These are phyloP conservation scores for Chloroceryle inda DNA, from an alignment of 2,797 vertebrate species.

Conservation along the genomic window DNA sequence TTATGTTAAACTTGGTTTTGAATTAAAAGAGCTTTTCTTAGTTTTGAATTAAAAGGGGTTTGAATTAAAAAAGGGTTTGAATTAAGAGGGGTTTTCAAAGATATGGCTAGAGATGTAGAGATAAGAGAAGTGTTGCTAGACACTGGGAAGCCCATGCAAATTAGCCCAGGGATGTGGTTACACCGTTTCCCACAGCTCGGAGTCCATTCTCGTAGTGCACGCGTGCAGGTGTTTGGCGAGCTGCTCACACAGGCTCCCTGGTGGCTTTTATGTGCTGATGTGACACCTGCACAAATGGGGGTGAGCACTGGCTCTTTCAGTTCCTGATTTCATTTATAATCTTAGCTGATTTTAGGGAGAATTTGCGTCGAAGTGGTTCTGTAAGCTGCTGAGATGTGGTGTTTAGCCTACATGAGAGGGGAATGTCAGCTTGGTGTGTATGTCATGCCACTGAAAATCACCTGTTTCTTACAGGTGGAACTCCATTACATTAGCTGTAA, in stretches of 20 bases:
- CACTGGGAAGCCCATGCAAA: background rate
- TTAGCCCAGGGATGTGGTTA: background rate
- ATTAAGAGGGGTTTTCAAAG: background rate
- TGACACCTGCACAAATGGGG: background rate
- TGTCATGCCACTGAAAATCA: background rate
- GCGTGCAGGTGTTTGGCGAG: background rate
- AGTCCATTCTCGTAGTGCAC: accelerated
- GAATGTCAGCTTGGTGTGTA: background rate
- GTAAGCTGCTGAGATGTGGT: background rate
- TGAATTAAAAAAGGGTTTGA: background rate
- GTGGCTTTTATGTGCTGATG: background rate
- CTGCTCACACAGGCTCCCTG: background rate
- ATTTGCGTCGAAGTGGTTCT: background rate
- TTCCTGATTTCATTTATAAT: background rate
- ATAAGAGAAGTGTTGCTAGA: background rate
- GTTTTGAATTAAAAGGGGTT: background rate
- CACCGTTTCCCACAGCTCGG: background rate
- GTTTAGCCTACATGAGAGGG: background rate
- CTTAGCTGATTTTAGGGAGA: background rate
- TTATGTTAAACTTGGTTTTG: background rate
- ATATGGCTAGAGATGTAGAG: background rate
- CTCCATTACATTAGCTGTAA: background rate
- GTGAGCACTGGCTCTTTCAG: background rate
- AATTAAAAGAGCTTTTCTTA: background rate
- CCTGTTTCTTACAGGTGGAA: background rate